Evolutionary conservation across 2,797 vertebrate species (phyloP).

Genomic region (Muscicapa striata): DNA sequence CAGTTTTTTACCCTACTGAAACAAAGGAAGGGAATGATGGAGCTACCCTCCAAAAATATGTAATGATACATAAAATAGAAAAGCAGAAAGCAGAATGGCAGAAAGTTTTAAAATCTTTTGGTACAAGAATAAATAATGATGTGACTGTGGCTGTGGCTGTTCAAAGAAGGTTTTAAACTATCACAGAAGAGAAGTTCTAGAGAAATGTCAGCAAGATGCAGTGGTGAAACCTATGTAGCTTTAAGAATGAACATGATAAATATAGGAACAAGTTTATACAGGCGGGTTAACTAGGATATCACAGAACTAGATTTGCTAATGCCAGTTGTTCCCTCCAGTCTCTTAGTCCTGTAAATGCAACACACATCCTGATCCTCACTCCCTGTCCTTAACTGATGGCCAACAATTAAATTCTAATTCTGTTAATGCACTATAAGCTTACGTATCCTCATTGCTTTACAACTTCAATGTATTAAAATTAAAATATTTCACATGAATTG

Average conservation of each 20-base stretch:
- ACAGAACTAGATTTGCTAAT: neutral
- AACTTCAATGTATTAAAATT: neutral
- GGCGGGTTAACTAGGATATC: neutral
- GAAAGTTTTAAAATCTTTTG: neutral
- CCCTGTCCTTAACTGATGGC: neutral
- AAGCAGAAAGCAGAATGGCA: neutral
- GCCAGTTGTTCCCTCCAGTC: neutral
- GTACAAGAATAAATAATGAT: neutral
- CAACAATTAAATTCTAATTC: neutral
- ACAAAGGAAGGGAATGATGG: neutral
- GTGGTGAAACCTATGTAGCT: neutral
- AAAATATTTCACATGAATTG: neutral
- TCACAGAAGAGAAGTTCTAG: neutral
- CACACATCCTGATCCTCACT: neutral
- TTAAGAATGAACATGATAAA: neutral
- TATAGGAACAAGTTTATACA: neutral
- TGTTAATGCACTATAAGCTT: neutral
- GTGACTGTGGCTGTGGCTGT: neutral
- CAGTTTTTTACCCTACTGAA: neutral
- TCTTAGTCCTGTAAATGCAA: neutral
- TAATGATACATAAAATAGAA: neutral
- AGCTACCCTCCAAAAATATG: neutral
- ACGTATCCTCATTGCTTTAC: neutral
- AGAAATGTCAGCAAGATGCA: neutral
- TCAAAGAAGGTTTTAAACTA: neutral